Evolutionary conservation across 2,113 vertebrate species (phyloP), one percentile per base, ranked within the genome.

Genomic region (Pluvialis apricaria): DNA sequence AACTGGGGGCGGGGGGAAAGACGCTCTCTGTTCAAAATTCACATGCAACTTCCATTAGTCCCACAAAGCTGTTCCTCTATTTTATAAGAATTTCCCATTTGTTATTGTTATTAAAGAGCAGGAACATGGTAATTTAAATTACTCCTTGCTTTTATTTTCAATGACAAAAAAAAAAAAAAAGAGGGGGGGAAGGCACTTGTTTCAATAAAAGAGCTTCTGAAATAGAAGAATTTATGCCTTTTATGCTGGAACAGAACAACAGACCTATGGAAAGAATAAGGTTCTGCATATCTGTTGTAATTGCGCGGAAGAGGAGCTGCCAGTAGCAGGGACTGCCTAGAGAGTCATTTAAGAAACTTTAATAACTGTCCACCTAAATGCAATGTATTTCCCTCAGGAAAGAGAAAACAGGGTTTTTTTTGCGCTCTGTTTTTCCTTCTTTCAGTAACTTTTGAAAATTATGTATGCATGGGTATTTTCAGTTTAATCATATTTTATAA

Each of bases 401-500:
- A 80, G 17, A 64, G 57, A 72, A 73, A 38, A 73, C 54, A 52
- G 26, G 28, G 45, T 86, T 93, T 66, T 93, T 66, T 70, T 13
- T 57, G 24, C 1, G 0, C 26, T 80, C 76, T n/a, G 26, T 0
- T 73, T 94, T 94, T 84, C 55, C 55, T 83, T 78, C 71, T 83
- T 87, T 72, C 20, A 32, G 52, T 45, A 90, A 52, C 47, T 79
- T 77, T 38, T 68, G 32, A 90, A 62, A 91, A 93, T 96, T 89
- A 64, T 28, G 85, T 51, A 92, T 81, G 86, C 71, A 78, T 66
- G 79, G 45, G 12, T 85, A 79, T 95, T 96, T 92, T 78, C 82
- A 87, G 36, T 82, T 94, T 94, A 86, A 91, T 95, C 86, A 66
- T 78, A 81, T 90, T 94, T 95, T 90, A 84, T 34, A 55, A 92